Conservation (phyloP, 1,140 invertebrate species). For the Eumaeus atala region DNA sequence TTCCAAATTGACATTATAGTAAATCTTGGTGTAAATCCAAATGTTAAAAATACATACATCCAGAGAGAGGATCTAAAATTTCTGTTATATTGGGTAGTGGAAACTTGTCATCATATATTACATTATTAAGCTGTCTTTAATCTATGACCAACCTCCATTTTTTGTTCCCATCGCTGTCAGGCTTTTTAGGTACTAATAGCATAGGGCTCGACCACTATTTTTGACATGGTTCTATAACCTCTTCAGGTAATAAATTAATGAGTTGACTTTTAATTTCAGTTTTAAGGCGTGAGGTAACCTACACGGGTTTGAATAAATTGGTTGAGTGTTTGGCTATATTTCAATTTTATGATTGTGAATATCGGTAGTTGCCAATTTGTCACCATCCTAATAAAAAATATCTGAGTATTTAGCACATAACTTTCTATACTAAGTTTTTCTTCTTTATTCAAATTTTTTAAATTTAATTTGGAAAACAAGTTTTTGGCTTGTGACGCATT, state of each 20-base stretch:
- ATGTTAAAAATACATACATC: constrained; percentile 6
- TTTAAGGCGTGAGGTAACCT: constrained; percentile 16
- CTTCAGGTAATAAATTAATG: constrained; percentile 12
- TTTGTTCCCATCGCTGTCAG: constrained; percentile 4
- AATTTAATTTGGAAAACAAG: too few relatives aligned
- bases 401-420: too few relatives aligned
- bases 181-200: constrained; percentile 18
- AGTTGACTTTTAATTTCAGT: constrained; percentile 18
- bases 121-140: constrained; percentile 19
- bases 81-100: constrained; percentile 10
- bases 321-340: constrained; percentile 11
- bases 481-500: too few relatives aligned
- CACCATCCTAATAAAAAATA: too few relatives aligned
- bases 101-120: constrained; percentile 19
- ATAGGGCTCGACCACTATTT: background rate
- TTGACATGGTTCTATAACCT: constrained; percentile 17
- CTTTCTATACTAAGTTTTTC: too few relatives aligned
- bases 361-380: too few relatives aligned
- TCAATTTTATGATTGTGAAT: constrained; percentile 17
- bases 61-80: constrained; percentile 12
- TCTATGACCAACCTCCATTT: constrained; percentile 20
- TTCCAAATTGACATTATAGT: constrained; percentile 10
- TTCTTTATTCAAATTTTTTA: too few relatives aligned
- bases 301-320: constrained; percentile 15
- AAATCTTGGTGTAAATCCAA: constrained; percentile 12